Conservation (phyloP, 2,888 invertebrate genomes). For the Thera obeliscata region DNA sequence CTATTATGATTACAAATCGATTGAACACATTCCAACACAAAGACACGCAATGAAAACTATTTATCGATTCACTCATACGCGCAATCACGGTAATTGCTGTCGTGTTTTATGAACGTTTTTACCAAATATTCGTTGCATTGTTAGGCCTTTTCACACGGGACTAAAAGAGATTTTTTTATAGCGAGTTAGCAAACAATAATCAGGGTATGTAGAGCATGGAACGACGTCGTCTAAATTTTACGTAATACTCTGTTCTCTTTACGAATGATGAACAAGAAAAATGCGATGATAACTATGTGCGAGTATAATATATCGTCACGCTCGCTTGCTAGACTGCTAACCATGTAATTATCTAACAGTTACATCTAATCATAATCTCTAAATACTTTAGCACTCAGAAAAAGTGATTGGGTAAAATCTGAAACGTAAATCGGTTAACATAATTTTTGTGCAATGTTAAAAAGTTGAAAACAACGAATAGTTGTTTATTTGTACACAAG, state of each 20-base stretch:
- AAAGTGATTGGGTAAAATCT: conserved; percentile 4
- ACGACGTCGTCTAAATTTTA: conserved; percentile 55
- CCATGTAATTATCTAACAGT: conserved; percentile 40
- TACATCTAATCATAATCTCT: conserved; percentile 32
- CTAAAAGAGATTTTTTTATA: conserved; percentile 49
- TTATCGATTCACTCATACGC: conserved; percentile 35
- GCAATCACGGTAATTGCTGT: conserved; percentile 30
- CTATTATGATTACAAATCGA: conserved; percentile 10
- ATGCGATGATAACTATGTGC: conserved; percentile 33
- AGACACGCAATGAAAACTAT: conserved; percentile 34
- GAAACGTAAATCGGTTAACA: neutral
- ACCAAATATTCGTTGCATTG: conserved; percentile 19
- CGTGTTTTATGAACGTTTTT: conserved; percentile 27
- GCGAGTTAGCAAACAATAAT: conserved; percentile 53
- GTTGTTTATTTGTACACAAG: too few species aligned
- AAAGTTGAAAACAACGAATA: too few species aligned
- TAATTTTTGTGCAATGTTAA: too few species aligned
- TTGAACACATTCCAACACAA: conserved; percentile 13
- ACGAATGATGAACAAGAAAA: conserved; percentile 48
- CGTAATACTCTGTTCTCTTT: conserved; percentile 55
- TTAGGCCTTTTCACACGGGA: conserved; percentile 50
- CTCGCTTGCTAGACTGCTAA: conserved; percentile 40
- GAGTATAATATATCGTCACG: conserved; percentile 44
- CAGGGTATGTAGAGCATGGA: conserved; percentile 60
- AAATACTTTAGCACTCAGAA: conserved; percentile 34